These are phyloP conservation scores for Sebastes miniatus DNA, from an alignment of 2,797 vertebrate genomes.

Conservation along the genomic window DNA sequence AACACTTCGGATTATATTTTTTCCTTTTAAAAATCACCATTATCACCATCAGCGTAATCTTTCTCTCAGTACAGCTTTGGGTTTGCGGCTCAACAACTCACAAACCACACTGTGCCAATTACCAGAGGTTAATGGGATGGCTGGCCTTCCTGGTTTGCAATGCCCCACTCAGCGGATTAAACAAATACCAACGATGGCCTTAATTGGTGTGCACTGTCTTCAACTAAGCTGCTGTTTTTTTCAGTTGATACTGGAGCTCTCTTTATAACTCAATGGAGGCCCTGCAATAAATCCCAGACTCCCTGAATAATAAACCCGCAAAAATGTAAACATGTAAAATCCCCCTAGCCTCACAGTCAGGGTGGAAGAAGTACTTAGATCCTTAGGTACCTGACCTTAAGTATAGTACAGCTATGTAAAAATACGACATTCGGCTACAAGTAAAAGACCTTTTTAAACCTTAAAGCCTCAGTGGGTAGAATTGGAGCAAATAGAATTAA, in stretches of 20 bases:
- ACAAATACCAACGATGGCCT: slow-evolving; percentile 18
- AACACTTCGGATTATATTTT: not conserved
- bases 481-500: no score
- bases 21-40: not conserved
- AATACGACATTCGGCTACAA: not conserved
- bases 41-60: slow-evolving; percentile 2
- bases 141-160: slow-evolving; percentile 11
- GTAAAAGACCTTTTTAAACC: not conserved
- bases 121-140: slow-evolving; percentile 43
- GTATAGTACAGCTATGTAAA: not conserved
- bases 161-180: slow-evolving; percentile 41
- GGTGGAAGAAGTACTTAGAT: not conserved
- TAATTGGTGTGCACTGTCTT: slow-evolving; percentile 28
- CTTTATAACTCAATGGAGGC: slow-evolving; percentile 30
- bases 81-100: not conserved
- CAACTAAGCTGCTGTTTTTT: slow-evolving; percentile 19
- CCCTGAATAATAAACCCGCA: slow-evolving; percentile 24
- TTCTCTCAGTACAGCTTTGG: slow-evolving; percentile 3
- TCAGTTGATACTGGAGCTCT: not conserved
- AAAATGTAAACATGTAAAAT: not conserved
- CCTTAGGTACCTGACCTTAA: not conserved
- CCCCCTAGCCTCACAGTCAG: not conserved
- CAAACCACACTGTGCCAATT: slow-evolving; percentile 16
- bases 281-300: slow-evolving; percentile 20
- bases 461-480: no score